Base-by-base conservation (phyloP, 1,140 invertebrate species). In the Leptopilina clavipes region DNA sequence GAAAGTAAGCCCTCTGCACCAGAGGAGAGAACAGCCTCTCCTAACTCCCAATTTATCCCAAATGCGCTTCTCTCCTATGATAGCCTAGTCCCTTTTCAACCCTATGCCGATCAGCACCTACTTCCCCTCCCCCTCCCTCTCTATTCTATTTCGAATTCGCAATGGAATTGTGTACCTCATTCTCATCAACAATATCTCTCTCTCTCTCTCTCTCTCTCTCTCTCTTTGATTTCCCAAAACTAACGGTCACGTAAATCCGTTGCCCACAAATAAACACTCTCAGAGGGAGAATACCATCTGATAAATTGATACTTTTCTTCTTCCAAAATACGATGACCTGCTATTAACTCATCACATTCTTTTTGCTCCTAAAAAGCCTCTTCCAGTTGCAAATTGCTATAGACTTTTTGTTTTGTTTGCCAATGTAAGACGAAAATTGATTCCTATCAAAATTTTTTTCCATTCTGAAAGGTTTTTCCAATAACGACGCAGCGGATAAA, bases 1-100 rank as follows among this genome's bases (percentile, higher is more conserved):
- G 59, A 65, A 65, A 65, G 59, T 37, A 65, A 37, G 7, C 59
- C 59, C 59, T 65, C 59, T 65, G 59, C 59, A 65, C 6, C 59
- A 25, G 14, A 5, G 19, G 56, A 48, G 43, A 9, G 37, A 48
- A 14, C 1, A n/a, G 2, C 19, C 5, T 19, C 56, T 59, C 25
- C 1, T 31, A 31, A 31, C 25, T 31, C 25, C 3, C 56, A 19
- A 59, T 14, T 25, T 18, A 25, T 65, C 59, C 22, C 22, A 65
- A n/a, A 65, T 65, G 56, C 59, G 11, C 22, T 65, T 65, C 59
- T 22, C 11, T 14, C n/a, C 52, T 25, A 25, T 59, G 1, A 19
- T 9, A 59, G 9, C 22, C 22, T 59, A 48, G 12, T 25, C 19
- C 56, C 56, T 59, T 25, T 59, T 25, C 59, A 37, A 12, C 12